A percentile compares a stretch with the other conserved stretches of the same genome.
These are phyloP conservation scores for Abrostola tripartita DNA, from an alignment of 2,888 invertebrate species.

Conservation along the genomic window DNA sequence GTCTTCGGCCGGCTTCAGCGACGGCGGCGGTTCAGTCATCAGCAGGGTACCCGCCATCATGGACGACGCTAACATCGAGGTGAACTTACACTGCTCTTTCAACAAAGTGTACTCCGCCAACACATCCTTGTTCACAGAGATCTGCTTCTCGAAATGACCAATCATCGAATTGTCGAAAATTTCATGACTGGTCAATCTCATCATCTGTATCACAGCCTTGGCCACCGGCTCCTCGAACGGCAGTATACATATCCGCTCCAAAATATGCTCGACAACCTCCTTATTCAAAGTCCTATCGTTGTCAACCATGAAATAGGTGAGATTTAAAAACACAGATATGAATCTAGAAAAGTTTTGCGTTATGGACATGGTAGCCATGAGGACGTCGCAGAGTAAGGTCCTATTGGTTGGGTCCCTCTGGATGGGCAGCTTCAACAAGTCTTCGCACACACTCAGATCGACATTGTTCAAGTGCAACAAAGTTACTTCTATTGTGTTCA, in stretches of 20 bases:
- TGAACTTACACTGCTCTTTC: constrained; percentile 28
- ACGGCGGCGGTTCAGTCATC: background rate
- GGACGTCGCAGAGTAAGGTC: constrained; percentile 67
- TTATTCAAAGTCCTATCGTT: constrained; percentile 60
- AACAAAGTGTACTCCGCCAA: constrained; percentile 55
- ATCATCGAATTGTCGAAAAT: constrained; percentile 69
- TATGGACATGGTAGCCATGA: constrained; percentile 69
- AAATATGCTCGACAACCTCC: constrained; percentile 64
- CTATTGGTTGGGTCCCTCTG: constrained; percentile 22
- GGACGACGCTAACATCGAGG: constrained; percentile 25
- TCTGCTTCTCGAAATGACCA: constrained; percentile 64
- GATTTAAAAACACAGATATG: constrained; percentile 71
- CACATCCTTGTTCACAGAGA: constrained; percentile 56
- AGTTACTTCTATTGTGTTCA: constrained; percentile 63
- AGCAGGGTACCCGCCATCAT: background rate
- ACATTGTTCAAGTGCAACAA: constrained; percentile 70
- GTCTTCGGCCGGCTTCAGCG: constrained; percentile 13
- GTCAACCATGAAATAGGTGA: constrained; percentile 68
- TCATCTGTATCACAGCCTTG: constrained; percentile 65
- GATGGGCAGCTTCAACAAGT: constrained; percentile 60
- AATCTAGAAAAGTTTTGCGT: constrained; percentile 81
- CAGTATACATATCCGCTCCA: constrained; percentile 77
- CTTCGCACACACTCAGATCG: constrained; percentile 61
- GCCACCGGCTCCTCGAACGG: constrained; percentile 68
- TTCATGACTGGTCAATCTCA: constrained; percentile 64